These are phyloP conservation scores for Euborellia annulipes DNA, from an alignment of 1,140 invertebrate genomes.

Conservation along the genomic window DNA sequence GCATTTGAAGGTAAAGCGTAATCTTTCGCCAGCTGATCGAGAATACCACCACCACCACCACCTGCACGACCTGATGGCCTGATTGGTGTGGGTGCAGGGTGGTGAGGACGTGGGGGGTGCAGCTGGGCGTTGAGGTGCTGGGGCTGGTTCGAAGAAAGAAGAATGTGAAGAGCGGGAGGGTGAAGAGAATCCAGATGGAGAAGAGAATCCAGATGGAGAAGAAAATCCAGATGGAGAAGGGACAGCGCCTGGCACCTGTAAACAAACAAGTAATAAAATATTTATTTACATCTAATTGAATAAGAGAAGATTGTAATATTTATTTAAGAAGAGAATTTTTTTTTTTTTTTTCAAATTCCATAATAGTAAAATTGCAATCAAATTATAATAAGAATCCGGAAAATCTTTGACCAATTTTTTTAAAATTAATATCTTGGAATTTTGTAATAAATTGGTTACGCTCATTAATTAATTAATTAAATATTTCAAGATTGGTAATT, in stretches of 20 bases:
- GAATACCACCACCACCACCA: slow-evolving; percentile 38
- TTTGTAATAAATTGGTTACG: too few species aligned
- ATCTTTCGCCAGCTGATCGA: slow-evolving; percentile 63
- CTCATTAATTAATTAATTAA: too few species aligned
- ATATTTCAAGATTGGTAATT: too few species aligned
- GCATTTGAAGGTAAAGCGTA: slow-evolving; percentile 54
- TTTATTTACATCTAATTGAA: too few species aligned
- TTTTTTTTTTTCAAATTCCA: too few species aligned
- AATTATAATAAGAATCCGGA: too few species aligned
- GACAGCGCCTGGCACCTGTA: slow-evolving; percentile 24
- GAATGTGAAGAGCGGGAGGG: slow-evolving; percentile 14
- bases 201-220: slow-evolving; percentile 19
- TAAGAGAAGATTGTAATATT: too few species aligned
- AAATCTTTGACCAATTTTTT: too few species aligned
- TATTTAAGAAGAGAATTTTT: too few species aligned
- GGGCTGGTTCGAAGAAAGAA: slow-evolving; percentile 18
- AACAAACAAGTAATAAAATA: too few species aligned
- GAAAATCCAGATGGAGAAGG: slow-evolving; percentile 15
- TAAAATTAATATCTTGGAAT: too few species aligned
- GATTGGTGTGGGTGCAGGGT: slow-evolving; percentile 17
- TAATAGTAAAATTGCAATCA: too few species aligned
- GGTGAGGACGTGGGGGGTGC: slow-evolving; percentile 10
- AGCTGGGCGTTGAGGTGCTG: slow-evolving; percentile 8
- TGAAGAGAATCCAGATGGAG: slow-evolving; percentile 14
- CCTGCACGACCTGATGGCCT: slow-evolving; percentile 15